Conservation (phyloP, 2,113 vertebrate species). For the Odontesthes bonariensis region DNA sequence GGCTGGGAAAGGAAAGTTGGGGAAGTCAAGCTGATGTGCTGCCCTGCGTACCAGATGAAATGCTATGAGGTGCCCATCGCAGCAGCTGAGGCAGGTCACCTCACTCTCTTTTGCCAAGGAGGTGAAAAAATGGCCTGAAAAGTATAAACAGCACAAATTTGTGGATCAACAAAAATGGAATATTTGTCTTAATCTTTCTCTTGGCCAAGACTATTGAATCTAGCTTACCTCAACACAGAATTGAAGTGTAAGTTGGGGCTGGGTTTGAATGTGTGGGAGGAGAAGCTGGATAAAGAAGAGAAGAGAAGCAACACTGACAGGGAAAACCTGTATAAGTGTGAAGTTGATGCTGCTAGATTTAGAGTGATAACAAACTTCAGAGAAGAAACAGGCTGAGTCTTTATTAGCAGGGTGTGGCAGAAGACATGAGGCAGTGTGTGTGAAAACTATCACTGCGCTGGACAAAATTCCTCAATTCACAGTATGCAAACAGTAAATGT, state of each 20-base stretch:
- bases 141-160: neutral
- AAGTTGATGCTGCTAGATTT: constrained; percentile 23
- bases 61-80: neutral
- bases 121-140: neutral
- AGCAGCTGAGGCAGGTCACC: constrained; percentile 10
- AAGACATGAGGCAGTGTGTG: constrained; percentile 65
- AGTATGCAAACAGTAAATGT: constrained; percentile 42
- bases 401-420: constrained; percentile 71
- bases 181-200: too few species aligned
- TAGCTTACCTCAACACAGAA: constrained; percentile 8
- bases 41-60: constrained; percentile 29
- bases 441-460: constrained; percentile 74
- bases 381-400: constrained; percentile 46
- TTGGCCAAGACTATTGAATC: neutral
- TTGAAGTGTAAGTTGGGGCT: neutral
- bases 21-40: constrained; percentile 21
- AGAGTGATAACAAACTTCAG: constrained; percentile 40
- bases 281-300: constrained; percentile 13
- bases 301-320: constrained; percentile 4
- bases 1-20: constrained; percentile 31
- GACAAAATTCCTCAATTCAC: constrained; percentile 71
- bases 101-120: too few species aligned
- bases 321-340: constrained; percentile 12
- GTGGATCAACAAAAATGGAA: neutral
- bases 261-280: constrained; percentile 13